Conservation (phyloP, 2,797 vertebrate genomes). For the Galago senegalensis region DNA sequence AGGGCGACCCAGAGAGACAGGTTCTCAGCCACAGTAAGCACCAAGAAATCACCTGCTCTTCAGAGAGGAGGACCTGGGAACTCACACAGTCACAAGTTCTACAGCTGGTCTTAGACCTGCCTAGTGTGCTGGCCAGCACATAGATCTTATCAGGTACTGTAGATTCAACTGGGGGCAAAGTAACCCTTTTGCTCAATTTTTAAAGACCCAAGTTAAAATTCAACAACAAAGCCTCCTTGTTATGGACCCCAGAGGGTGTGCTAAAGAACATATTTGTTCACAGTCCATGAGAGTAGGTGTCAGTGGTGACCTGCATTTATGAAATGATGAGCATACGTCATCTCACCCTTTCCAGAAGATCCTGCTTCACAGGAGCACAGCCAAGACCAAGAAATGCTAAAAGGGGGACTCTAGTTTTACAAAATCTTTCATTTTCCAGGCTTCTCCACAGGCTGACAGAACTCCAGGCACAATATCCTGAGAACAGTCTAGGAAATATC, state of each 20-base stretch:
- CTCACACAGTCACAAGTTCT: too few relatives aligned
- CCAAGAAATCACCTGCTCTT: background rate
- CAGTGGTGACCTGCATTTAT: rapidly evolving
- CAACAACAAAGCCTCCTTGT: background rate
- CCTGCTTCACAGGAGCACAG: rapidly evolving
- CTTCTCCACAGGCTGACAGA: too few relatives aligned
- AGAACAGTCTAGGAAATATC: background rate
- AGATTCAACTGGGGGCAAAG: background rate
- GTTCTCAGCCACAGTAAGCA: background rate
- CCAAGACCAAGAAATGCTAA: too few relatives aligned
- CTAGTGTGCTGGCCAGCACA: rapidly evolving
- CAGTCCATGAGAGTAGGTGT: rapidly evolving
- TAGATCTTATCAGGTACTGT: rapidly evolving
- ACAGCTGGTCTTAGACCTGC: rapidly evolving
- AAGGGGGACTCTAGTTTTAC: too few relatives aligned
- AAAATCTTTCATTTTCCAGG: background rate
- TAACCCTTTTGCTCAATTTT: background rate
- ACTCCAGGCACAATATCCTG: background rate
- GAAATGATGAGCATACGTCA: too few relatives aligned
- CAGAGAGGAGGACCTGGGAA: background rate
- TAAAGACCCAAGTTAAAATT: background rate
- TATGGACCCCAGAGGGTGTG: background rate
- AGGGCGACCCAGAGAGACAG: background rate
- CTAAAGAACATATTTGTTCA: background rate
- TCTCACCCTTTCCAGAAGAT: background rate